Conservation (phyloP, 2,113 vertebrate species). For the Oreochromis tanganicae region DNA sequence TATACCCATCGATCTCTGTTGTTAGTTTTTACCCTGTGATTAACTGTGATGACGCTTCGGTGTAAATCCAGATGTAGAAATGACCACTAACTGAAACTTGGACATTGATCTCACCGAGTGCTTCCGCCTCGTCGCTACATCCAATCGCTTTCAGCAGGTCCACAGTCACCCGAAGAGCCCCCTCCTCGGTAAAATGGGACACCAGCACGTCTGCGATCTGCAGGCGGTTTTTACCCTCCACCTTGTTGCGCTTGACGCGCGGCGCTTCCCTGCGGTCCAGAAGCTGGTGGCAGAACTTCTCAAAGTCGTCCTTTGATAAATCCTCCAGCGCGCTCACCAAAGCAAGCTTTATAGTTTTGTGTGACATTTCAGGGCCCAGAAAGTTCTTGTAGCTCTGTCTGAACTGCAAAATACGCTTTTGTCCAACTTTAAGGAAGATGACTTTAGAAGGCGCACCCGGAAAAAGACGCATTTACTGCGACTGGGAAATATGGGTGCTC, state of each 20-base stretch:
- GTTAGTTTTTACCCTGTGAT: not conserved
- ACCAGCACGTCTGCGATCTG: slow-evolving; percentile 18
- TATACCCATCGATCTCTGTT: not conserved
- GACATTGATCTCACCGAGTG: not conserved
- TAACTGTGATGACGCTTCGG: not conserved
- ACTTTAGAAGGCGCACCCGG: not conserved
- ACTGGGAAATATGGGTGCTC: not conserved
- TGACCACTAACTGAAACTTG: not conserved
- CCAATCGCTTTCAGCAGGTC: not conserved
- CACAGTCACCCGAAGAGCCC: not conserved
- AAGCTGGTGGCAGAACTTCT: not conserved
- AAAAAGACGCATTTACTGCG: not conserved
- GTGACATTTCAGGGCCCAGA: not conserved
- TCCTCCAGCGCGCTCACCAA: not conserved
- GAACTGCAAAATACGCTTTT: not conserved
- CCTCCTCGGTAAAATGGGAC: not conserved
- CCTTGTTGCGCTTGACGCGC: not conserved
- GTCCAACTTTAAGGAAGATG: not conserved
- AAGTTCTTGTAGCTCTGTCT: not conserved
- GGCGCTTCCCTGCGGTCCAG: not conserved
- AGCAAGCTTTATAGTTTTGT: not conserved
- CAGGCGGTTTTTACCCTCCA: not conserved
- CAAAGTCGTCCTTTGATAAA: fast-evolving
- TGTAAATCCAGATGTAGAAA: not conserved
- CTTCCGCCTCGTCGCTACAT: fast-evolving